phyloP scores from a whole-genome alignment of 2,113 vertebrate species.

The Dicerorhinus sumatrensis region DNA sequence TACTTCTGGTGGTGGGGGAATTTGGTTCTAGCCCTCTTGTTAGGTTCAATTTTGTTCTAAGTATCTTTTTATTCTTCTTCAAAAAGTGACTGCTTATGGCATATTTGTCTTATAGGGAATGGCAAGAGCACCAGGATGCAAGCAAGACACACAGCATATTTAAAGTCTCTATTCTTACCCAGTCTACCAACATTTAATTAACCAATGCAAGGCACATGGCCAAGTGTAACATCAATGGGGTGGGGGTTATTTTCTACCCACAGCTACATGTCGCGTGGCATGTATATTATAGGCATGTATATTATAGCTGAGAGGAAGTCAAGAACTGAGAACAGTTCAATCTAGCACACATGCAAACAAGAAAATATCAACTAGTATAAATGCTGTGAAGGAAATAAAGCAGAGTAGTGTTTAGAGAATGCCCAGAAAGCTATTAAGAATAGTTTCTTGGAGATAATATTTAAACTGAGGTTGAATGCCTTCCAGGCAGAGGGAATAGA shows the following conservation, averaged over 20 bases:
- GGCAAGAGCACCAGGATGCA: background rate
- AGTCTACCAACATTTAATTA: background rate
- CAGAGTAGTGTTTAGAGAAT: background rate
- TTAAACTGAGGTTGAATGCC: background rate
- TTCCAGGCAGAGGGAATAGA: background rate
- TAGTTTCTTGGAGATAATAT: background rate
- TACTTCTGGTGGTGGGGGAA: background rate
- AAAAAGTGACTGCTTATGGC: background rate
- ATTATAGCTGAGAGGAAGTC: background rate
- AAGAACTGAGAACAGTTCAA: background rate
- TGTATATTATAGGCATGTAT: background rate
- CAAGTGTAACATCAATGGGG: background rate
- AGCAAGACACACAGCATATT: background rate
- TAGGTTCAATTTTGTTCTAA: slow-evolving; percentile 25
- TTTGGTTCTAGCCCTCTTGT: background rate
- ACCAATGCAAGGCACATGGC: background rate
- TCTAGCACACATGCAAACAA: background rate
- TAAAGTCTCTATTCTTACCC: background rate
- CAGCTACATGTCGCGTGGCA: background rate
- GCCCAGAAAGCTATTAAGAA: background rate
- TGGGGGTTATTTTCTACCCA: background rate
- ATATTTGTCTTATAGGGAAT: background rate
- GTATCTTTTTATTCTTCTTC: background rate
- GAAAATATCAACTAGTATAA: background rate
- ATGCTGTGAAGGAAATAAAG: slow-evolving; percentile 5